Percentiles rank a stretch among this genome's conserved stretches.
Evolutionary conservation across 2,888 invertebrate genomes (phyloP).

Genomic region (Trissolcus brochymenae): DNA sequence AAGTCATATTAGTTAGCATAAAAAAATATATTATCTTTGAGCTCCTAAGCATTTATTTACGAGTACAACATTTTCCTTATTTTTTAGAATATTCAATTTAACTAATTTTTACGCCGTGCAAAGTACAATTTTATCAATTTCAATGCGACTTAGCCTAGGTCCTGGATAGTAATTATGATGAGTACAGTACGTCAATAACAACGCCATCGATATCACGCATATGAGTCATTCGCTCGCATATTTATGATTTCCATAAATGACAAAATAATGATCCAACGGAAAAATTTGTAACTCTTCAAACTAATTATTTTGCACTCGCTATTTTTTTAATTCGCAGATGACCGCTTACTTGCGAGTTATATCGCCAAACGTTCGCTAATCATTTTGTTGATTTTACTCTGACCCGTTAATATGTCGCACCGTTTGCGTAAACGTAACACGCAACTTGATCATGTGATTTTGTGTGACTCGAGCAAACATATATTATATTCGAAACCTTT

Average conservation of each 20-base stretch:
- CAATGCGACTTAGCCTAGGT: not conserved
- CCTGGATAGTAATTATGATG: too few relatives aligned
- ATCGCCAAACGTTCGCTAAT: conserved; percentile 10
- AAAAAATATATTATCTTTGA: too few relatives aligned
- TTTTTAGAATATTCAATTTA: not conserved
- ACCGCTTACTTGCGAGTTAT: too few relatives aligned
- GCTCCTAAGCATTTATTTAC: not conserved
- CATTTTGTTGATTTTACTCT: conserved; percentile 28
- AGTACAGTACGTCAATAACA: conserved; percentile 3
- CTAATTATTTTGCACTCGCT: too few relatives aligned
- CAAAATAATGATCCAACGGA: conserved; percentile 1
- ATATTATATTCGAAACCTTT: conserved; percentile 4
- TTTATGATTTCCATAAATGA: conserved; percentile 17
- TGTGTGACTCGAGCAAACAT: not conserved
- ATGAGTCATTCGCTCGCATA: conserved; percentile 4
- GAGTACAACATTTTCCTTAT: too few relatives aligned
- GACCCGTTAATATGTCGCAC: conserved; percentile 17
- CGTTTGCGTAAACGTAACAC: conserved; percentile 13
- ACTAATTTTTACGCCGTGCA: too few relatives aligned
- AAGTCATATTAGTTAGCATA: too few relatives aligned
- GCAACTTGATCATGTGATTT: conserved; percentile 12
- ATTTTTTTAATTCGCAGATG: too few relatives aligned
- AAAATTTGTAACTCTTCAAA: too few relatives aligned
- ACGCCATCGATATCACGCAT: conserved; percentile 3
- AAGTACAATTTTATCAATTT: not conserved